These are phyloP conservation scores for Alauda arvensis DNA, from an alignment of 2,797 vertebrate genomes.

Conservation along the genomic window DNA sequence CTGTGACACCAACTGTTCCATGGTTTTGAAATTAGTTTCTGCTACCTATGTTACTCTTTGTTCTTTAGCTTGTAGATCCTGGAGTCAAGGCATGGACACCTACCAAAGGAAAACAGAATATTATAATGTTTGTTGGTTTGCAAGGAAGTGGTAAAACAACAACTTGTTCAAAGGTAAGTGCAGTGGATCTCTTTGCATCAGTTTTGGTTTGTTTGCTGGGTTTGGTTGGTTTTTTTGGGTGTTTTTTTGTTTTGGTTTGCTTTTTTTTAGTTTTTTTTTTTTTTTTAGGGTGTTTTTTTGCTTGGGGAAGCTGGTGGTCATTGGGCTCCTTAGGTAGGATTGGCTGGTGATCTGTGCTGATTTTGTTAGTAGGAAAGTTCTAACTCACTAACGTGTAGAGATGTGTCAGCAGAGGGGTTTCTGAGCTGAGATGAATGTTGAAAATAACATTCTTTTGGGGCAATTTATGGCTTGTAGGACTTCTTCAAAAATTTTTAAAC, in stretches of 20 bases:
- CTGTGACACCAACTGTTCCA: background rate
- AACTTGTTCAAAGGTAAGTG: constrained; percentile 93
- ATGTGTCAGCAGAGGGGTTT: background rate
- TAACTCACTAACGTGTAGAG: background rate
- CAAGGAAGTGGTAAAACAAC: constrained; percentile 98
- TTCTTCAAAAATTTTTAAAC: background rate
- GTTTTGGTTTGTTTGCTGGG: too few relatives aligned
- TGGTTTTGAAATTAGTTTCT: constrained; percentile 18
- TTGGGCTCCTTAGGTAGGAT: background rate
- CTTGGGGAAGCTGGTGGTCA: background rate
- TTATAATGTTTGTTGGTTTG: constrained; percentile 98
- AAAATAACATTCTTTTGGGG: background rate
- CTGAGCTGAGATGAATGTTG: background rate
- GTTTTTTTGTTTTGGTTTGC: background rate
- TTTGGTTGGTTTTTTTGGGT: background rate
- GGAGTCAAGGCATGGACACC: constrained; percentile 99
- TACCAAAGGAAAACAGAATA: constrained; percentile 96
- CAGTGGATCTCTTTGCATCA: background rate
- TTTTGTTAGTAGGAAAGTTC: background rate
- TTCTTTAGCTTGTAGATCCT: constrained; percentile 89
- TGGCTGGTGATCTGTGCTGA: background rate
- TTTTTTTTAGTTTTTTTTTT: too few relatives aligned
- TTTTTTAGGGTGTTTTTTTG: background rate
- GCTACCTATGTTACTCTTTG: background rate
- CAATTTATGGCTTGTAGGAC: background rate